These are phyloP conservation scores for Pheosia gnoma DNA, from an alignment of 2,888 invertebrate genomes.

Conservation along the genomic window DNA sequence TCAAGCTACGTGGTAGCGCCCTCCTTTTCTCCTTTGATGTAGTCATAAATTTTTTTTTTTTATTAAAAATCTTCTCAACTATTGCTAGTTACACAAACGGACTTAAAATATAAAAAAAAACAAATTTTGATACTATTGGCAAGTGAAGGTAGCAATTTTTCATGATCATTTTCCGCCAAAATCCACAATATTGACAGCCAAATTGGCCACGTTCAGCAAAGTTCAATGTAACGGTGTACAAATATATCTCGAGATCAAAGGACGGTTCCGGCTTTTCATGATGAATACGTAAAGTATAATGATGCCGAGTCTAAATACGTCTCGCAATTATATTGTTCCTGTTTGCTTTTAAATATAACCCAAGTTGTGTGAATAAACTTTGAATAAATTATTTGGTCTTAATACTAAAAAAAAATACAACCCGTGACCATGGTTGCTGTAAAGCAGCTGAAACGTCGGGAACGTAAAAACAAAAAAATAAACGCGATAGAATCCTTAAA, in stretches of 20 bases:
- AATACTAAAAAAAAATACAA: no score
- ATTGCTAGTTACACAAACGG: no score
- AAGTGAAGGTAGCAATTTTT: constrained; percentile 11
- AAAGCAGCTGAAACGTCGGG: no score
- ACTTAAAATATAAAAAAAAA: constrained; percentile 7
- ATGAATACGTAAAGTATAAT: constrained; percentile 20
- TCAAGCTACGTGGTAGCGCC: background rate
- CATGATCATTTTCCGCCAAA: constrained; percentile 18
- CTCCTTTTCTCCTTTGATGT: background rate
- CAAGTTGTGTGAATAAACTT: background rate
- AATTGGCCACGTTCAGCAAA: constrained; percentile 24
- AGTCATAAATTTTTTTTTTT: background rate
- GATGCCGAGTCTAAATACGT: background rate
- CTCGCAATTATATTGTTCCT: background rate
- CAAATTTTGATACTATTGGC: constrained; percentile 30
- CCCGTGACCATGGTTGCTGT: no score
- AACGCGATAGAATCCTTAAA: no score
- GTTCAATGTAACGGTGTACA: constrained; percentile 28
- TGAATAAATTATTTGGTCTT: background rate
- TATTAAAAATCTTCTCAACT: background rate
- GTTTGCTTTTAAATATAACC: constrained; percentile 1
- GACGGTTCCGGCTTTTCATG: constrained; percentile 25
- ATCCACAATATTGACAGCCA: constrained; percentile 32
- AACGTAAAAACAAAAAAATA: no score
- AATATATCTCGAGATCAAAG: constrained; percentile 36